Evolutionary conservation across 2,888 invertebrate genomes (phyloP), one percentile per base, ranked within the genome.

Genomic region (Ramazzottius varieornatus): DNA sequence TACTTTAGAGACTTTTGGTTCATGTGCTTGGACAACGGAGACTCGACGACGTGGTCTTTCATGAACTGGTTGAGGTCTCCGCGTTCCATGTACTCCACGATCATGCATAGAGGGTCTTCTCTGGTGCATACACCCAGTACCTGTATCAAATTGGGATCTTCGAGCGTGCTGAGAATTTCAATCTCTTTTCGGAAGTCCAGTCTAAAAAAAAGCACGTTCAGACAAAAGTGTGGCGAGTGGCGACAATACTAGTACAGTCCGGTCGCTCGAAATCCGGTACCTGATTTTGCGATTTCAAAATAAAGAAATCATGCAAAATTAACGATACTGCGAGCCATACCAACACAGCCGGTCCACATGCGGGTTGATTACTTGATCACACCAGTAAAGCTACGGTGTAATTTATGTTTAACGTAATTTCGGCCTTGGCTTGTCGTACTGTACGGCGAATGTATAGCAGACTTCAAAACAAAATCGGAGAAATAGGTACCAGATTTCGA

Each of bases 11-110:
- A 83, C 73, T 83, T 83, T 65, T 81, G 80, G 67, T 81, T 80
- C 67, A 79, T 78, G 54, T 80, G 81, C 71, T 82, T 77, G 64
- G 82, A 80, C 32, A 74, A 73, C 65, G 80, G 79, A 63, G 83
- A 83, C 75, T 86, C 86, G 46, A 86, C 84, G 24, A 78, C 74
- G 71, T 84, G 83, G 20, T 84, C 81, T 71, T 86, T 83, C 63
- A 88, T 80, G 77, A 82, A 88, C 75, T 81, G 82, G 69, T 87
- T 84, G 68, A 91, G 81, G 73, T 88, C 88, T 33, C 88, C 88
- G 69, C 85, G 83, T 74, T 87, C 86, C 73, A 88, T 86, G 75
- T 88, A 88, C 76, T 90, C 89, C 71, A 88, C 83, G n/a, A 90
- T 83, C 70, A 88, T 86, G 75, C 86, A 86, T 72, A 86, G 83